phyloP scores from a whole-genome alignment of 1,140 invertebrate genomes.

The Planococcus citri region DNA sequence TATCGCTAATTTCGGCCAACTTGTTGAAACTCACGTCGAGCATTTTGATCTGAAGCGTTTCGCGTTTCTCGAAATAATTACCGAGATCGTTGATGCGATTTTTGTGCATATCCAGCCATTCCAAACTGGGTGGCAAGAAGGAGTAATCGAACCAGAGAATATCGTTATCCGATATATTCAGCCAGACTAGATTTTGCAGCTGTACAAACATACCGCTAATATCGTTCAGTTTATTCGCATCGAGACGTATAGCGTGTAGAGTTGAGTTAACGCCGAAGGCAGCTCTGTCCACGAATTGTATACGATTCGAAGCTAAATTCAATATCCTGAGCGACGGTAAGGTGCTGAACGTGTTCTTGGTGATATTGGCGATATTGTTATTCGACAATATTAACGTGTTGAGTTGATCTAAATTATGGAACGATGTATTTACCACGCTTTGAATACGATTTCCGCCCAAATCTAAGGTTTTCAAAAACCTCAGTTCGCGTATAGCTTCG shows the following conservation, averaged over 20 bases:
- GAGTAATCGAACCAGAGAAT: conserved; percentile 83
- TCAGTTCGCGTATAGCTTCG: conserved; percentile 55
- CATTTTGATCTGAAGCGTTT: conserved; percentile 52
- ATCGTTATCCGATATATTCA: conserved; percentile 84
- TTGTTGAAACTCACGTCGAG: conserved; percentile 73
- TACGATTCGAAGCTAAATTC: conserved; percentile 74
- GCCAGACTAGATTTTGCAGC: conserved; percentile 66
- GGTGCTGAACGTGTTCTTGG: conserved; percentile 60
- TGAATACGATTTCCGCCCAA: conserved; percentile 67
- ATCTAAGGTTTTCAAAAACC: conserved; percentile 61
- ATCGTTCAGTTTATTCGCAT: conserved; percentile 71
- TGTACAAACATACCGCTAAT: conserved; percentile 75
- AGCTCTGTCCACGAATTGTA: conserved; percentile 64
- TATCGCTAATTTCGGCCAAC: conserved; percentile 54
- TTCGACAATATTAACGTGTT: conserved; percentile 73
- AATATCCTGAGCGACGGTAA: conserved; percentile 71
- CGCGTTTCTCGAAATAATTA: conserved; percentile 54
- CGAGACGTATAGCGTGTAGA: conserved; percentile 71
- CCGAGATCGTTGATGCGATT: conserved; percentile 72
- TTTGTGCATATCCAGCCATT: conserved; percentile 81
- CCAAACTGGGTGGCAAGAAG: conserved; percentile 62
- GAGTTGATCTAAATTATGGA: conserved; percentile 63
- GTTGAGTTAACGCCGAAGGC: conserved; percentile 66
- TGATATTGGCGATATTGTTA: conserved; percentile 76
- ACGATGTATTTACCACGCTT: conserved; percentile 60